Evolutionary conservation across 1,140 invertebrate genomes (phyloP), one percentile per base, ranked within the genome.

Genomic region (Drosophila ohnishii): DNA sequence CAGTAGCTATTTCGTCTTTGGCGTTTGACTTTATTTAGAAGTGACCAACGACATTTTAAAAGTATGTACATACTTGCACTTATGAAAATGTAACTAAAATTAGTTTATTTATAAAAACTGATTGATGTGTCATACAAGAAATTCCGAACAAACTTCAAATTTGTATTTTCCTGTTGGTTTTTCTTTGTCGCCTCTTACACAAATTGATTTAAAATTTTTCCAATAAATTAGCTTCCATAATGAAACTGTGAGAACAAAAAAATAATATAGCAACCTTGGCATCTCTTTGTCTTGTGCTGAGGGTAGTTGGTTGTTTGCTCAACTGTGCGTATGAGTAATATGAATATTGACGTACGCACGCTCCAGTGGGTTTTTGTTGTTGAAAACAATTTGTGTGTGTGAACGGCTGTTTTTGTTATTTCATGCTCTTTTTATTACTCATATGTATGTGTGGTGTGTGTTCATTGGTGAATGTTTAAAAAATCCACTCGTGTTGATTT

Each of bases 261-360:
- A 40, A 40, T 16, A 40, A 32, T 66, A 40, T n/a, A 42, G 22
- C 39, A 66, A 60, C 25, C 40, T 66, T 16, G 9, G 34, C 22
- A 48, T 59, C 45, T 60, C 56, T 60, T 58, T 56, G 61, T 65
- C 57, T 66, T 59, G 19, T n/a, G 22, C 16, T 16, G n/a, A 56
- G 47, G 14, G 55, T 51, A 70, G 34, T 60, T 66, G 64, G 61
- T 61, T 64, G 62, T 50, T 58, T 79, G 79, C 56, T 60, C 55
- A 86, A 87, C 75, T 55, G 53, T 69, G 70, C 78, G 65, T 78
- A 86, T 82, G 70, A 75, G 71, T 76, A 82, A 79, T 79, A 69
- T 83, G 79, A 61, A 77, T 59, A 78, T 78, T 72, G 62, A 76
- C 63, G 45, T 61, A 58, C 66, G 60, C 58, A 82, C 71, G 56